Base-by-base conservation (phyloP, 2,888 invertebrate genomes). In the Stenchaetothrips biformis region DNA sequence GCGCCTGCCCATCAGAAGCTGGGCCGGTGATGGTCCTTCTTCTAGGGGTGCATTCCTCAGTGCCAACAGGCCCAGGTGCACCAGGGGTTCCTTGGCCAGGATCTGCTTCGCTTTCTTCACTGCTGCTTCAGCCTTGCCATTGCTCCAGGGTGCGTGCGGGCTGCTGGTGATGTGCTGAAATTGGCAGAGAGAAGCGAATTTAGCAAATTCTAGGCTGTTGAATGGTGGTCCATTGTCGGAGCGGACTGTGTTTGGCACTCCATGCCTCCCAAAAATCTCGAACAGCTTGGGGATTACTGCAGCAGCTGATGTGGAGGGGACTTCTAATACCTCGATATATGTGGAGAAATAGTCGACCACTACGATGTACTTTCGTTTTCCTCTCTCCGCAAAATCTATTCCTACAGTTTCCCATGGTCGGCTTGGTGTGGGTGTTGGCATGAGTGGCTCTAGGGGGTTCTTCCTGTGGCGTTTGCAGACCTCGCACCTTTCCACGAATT, bases 111-210 rank as follows among this genome's bases (percentile, higher is more conserved):
- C 79, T 48, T 80, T 81, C 11, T 79, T 48, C 25, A 81, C 80
- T 0, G 80, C 81, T 13, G 81, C 80, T 49, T 81, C 81, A n/a
- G 80, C 81, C 7, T 74, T 77, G 3, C 81, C 81, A 47, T 81
- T 81, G 37, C 80, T 80, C 53, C 77, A 79, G 2, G 81, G 81
- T 13, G 48, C 80, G 9, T 77, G 48, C 4, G 81, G 81, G 59
- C 81, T 81, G 77, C 81, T 81, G 21, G 80, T 81, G 9, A 81
- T 78, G 37, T 74, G 21, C 18, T 81, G 79, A 77, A 81, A 80
- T 13, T 79, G 80, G 59, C 53, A 78, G 0, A 13, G 16, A 11
- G 37, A 62, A 1, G 80, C 80, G 53, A 79, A 81, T 6, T n/a
- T 67, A 27, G 25, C 77, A 48, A 81, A 79, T 18, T 67, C 80